Conservation (phyloP, 2,888 invertebrate genomes). For the Eulithis prunata region DNA sequence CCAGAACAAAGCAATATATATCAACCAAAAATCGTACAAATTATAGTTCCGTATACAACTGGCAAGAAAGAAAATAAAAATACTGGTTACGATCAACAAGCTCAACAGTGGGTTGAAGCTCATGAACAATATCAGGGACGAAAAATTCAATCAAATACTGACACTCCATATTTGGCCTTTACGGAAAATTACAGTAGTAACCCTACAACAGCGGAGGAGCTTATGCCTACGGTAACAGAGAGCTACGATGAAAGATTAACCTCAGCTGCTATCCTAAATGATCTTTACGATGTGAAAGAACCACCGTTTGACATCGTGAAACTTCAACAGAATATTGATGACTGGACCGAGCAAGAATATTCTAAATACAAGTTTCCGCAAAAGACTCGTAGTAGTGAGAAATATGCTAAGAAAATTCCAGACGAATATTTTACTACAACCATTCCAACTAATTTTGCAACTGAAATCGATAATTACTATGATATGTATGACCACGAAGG, state of each 20-base stretch:
- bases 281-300: conserved; percentile 76
- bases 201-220: conserved; percentile 60
- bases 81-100: conserved; percentile 63
- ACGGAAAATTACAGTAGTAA: conserved; percentile 57
- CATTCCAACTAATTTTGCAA: conserved; percentile 68
- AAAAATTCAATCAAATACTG: conserved; percentile 75
- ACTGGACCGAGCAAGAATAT: conserved; percentile 92
- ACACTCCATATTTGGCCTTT: conserved; percentile 47
- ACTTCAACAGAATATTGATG: conserved; percentile 92
- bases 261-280: conserved; percentile 63
- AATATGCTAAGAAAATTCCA: conserved; percentile 90
- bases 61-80: conserved; percentile 59
- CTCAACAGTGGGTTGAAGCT: conserved; percentile 67
- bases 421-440: conserved; percentile 89
- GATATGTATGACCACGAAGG: conserved; percentile 78
- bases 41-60: conserved; percentile 92
- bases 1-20: conserved; percentile 61
- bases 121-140: conserved; percentile 74
- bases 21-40: conserved; percentile 88
- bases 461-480: conserved; percentile 63
- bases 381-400: conserved; percentile 81
- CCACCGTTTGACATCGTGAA: conserved; percentile 88
- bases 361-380: conserved; percentile 80
- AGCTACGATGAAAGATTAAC: conserved; percentile 81
- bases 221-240: conserved; percentile 61